Evolutionary conservation across 2,797 vertebrate genomes (phyloP).

Genomic region (Cetoscarus ocellatus): DNA sequence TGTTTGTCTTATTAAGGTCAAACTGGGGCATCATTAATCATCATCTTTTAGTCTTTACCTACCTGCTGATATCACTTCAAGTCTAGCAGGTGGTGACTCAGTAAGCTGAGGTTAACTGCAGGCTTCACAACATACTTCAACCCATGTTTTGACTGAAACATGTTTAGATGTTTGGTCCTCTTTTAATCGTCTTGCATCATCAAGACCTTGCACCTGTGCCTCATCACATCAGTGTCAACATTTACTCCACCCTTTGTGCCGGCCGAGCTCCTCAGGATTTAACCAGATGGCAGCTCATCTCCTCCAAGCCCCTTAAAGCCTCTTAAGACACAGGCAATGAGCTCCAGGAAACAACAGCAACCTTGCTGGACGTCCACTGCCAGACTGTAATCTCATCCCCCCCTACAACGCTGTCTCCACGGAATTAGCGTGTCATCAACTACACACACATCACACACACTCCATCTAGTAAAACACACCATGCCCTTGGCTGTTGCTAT

Average conservation of each 20-base stretch:
- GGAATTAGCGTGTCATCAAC: conserved; percentile 64
- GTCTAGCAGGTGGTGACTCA: background rate
- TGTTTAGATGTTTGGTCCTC: background rate
- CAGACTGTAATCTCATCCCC: conserved; percentile 63
- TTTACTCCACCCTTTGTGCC: conserved; percentile 35
- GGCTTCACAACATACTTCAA: too few species aligned
- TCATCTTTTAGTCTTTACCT: too few species aligned
- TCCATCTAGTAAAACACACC: conserved; percentile 33
- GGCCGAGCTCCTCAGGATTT: conserved; percentile 37
- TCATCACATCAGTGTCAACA: conserved; percentile 42
- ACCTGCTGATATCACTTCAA: too few species aligned
- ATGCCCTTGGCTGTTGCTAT: conserved; percentile 58
- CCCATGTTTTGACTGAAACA: background rate
- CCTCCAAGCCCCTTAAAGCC: conserved; percentile 72
- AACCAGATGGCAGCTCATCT: conserved; percentile 80
- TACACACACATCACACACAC: conserved; percentile 22
- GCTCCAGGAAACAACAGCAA: conserved; percentile 67
- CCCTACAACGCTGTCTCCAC: conserved; percentile 34
- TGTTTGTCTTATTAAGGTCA: too few species aligned
- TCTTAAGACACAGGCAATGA: conserved; percentile 72
- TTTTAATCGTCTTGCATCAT: background rate
- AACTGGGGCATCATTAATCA: too few species aligned
- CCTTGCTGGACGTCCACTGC: conserved; percentile 49
- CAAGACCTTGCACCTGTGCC: background rate
- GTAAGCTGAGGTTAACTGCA: background rate